Evolutionary conservation across 2,797 vertebrate genomes (phyloP), one percentile per base, ranked within the genome.

Genomic region (Calcarius lapponicus): DNA sequence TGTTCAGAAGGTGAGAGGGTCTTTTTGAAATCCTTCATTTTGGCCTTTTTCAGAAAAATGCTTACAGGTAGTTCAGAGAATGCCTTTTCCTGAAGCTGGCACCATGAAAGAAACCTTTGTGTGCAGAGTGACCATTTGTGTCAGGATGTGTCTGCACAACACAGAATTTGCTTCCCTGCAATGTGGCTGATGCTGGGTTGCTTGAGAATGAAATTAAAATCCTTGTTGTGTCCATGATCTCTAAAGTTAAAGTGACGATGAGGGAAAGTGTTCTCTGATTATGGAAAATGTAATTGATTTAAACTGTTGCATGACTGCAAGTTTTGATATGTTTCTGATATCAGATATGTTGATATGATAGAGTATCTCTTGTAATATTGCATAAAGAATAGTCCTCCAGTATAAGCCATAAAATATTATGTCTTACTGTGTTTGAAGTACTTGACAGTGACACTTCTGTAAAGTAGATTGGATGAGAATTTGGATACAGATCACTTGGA

Each of bases 1-100:
- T 60, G 98, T 99, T 74, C 99, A 99, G 86, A 98, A 96, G 97
- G 99, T 99, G 97, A 95, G 97, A 73, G 10, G 9, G 12, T 57
- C 60, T 58, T 60, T 71, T 85, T 47, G 34, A 81, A 88, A 74
- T 50, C 18, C 56, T 88, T 71, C 4, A 13, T 76, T 84, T 88
- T n/a, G 43, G 12, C 48, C 0, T 0, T 71, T 71, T 75, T 51
- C 50, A 60, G 50, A 38, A 50, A n/a, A 54, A 50, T 6, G 2
- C 18, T 58, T 72, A 5, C 5, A 56, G 60, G 22, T 26, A 79
- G 6, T 65, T 40, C 14, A 80, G 57, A 76, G 25, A 67, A 32
- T 69, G 22, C 22, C 25, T 40, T 2, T 1, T 71, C 24, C 76
- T 79, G 31, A 17, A 76, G 16, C 50, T 92, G 82, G 17, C 48